Evolutionary conservation across 30 jellyfish, hydroid and myxozoan genomes (phyloP).

Genomic region (Turritopsis rubra): DNA sequence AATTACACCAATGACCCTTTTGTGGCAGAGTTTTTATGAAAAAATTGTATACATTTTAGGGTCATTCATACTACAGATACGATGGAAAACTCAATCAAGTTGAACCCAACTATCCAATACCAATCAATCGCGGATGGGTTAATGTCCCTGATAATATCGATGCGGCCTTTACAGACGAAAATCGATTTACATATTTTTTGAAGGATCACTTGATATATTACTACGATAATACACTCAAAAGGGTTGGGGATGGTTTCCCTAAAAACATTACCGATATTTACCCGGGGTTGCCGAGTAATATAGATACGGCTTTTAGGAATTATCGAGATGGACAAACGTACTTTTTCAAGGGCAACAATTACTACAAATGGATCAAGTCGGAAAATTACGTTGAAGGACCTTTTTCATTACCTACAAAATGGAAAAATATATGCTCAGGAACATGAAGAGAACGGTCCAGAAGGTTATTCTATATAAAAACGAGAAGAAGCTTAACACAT

Average conservation of each 20-base stretch:
- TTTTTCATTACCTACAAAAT: constrained; percentile 8
- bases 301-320: constrained; percentile 61
- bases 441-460: not conserved
- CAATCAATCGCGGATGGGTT: constrained; percentile 58
- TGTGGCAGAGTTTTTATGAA: not conserved
- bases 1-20: not conserved
- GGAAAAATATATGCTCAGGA: constrained; percentile 58
- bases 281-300: constrained; percentile 63
- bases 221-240: constrained; percentile 36
- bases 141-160: constrained; percentile 78
- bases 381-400: constrained; percentile 49
- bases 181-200: constrained; percentile 52
- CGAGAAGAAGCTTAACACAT: no score
- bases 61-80: constrained; percentile 49
- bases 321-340: constrained; percentile 55
- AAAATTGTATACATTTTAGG: constrained; percentile 28
- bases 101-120: constrained; percentile 51
- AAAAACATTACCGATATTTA: constrained; percentile 40
- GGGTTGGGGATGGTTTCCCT: constrained; percentile 58
- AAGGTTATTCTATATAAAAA: no score
- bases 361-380: constrained; percentile 33
- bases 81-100: constrained; percentile 52
- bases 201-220: constrained; percentile 49
- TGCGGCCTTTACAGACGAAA: constrained; percentile 70
- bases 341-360: constrained; percentile 55